Evolutionary conservation across 2,797 vertebrate species (phyloP).

Genomic region (Mormyrus proboscirostris): DNA sequence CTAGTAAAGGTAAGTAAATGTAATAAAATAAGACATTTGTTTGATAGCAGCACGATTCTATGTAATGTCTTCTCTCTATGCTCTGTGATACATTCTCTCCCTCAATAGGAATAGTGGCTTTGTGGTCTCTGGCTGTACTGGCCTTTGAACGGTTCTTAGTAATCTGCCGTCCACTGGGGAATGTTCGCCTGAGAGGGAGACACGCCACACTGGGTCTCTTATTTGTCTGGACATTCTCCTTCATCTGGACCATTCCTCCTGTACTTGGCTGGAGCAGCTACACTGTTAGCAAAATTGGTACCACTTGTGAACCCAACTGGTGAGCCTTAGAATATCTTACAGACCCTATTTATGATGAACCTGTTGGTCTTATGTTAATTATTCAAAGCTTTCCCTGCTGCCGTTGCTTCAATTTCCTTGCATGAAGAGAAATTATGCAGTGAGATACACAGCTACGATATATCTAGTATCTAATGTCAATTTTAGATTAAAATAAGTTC

Average conservation of each 20-base stretch:
- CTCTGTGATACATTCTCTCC: neutral
- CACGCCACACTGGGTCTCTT: slow-evolving; percentile 71
- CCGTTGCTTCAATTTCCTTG: neutral
- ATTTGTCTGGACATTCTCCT: slow-evolving; percentile 83
- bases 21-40: neutral
- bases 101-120: slow-evolving; percentile 72
- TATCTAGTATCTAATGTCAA: neutral
- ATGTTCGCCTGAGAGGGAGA: slow-evolving; percentile 57
- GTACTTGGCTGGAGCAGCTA: slow-evolving; percentile 85
- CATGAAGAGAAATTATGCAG: neutral
- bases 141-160: slow-evolving; percentile 79
- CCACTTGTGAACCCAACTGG: slow-evolving; percentile 90
- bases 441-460: neutral
- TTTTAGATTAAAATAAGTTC: neutral
- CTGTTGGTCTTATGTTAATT: neutral
- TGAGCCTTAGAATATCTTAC: slow-evolving; percentile 50
- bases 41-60: neutral
- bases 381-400: neutral
- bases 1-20: neutral
- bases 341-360: neutral
- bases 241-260: slow-evolving; percentile 82
- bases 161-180: slow-evolving; percentile 73
- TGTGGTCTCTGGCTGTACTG: slow-evolving; percentile 84
- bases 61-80: neutral
- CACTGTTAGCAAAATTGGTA: slow-evolving; percentile 83